Percentiles rank a stretch among this genome's conserved stretches.
These are phyloP conservation scores for Melieria crassipennis DNA, from an alignment of 2,888 invertebrate species.

Conservation along the genomic window DNA sequence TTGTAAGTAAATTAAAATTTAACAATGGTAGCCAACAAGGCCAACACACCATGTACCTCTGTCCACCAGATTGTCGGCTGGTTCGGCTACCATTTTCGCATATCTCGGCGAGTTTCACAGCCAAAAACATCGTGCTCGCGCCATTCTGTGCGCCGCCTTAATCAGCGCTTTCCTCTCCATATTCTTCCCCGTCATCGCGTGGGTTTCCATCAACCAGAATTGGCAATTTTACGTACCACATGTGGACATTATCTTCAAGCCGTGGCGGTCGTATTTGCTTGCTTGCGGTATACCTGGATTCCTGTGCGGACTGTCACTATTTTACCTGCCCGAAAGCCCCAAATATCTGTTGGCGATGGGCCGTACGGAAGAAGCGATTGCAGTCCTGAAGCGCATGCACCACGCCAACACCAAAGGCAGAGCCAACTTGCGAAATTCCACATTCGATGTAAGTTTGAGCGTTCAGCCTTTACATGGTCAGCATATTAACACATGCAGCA, in stretches of 20 bases:
- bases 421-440: conserved; percentile 16
- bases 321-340: conserved; percentile 60
- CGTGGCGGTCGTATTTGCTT: conserved; percentile 60
- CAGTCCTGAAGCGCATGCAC: conserved; percentile 50
- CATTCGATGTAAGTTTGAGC: conserved; percentile 28
- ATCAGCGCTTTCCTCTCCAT: conserved; percentile 55
- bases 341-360: conserved; percentile 56
- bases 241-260: conserved; percentile 51
- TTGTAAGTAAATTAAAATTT: conserved; percentile 62
- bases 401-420: conserved; percentile 48
- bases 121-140: conserved; percentile 64
- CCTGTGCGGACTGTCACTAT: conserved; percentile 49
- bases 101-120: conserved; percentile 69
- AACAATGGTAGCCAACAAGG: too few relatives aligned
- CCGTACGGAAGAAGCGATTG: conserved; percentile 50
- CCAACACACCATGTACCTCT: background rate
- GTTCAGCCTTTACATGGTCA: too few relatives aligned
- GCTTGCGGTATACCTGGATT: conserved; percentile 56
- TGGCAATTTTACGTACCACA: conserved; percentile 52
- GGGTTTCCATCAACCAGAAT: conserved; percentile 56
- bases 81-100: conserved; percentile 68
- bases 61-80: conserved; percentile 60
- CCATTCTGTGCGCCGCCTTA: conserved; percentile 56
- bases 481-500: too few relatives aligned
- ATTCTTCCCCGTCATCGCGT: conserved; percentile 55